Evolutionary conservation across 2,113 vertebrate species (phyloP).

Genomic region (Pachycephala philippinensis): DNA sequence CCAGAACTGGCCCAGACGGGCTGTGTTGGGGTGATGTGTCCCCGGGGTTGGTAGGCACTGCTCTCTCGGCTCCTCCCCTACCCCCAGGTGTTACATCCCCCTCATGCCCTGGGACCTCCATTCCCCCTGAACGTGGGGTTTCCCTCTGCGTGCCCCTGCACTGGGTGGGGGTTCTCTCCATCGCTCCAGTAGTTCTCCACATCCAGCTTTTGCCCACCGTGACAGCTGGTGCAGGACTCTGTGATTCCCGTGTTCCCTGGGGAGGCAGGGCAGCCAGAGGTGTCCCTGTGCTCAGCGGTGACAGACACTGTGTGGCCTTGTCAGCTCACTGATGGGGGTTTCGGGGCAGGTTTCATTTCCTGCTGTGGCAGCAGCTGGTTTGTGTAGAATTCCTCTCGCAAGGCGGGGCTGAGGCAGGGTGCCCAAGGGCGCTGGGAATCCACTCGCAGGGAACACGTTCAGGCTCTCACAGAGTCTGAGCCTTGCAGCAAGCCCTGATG

Average conservation of each 20-base stretch:
- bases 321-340: background rate
- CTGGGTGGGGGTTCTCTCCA: background rate
- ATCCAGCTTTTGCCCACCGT: too few species aligned
- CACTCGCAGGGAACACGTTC: fast-evolving
- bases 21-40: background rate
- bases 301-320: fast-evolving
- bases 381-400: background rate
- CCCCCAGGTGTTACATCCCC: background rate
- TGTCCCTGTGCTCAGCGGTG: background rate
- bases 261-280: background rate
- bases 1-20: background rate
- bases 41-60: fast-evolving
- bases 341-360: fast-evolving
- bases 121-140: fast-evolving
- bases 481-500: background rate
- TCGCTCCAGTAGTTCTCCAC: background rate
- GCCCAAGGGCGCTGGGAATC: background rate
- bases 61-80: fast-evolving
- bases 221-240: background rate
- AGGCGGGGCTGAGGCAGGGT: background rate
- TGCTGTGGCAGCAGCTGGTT: background rate
- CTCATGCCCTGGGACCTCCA: background rate
- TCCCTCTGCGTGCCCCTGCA: background rate
- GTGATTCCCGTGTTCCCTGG: fast-evolving
- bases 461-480: background rate